Base-by-base conservation (phyloP, 2,113 vertebrate genomes). In the Mastomys coucha region DNA sequence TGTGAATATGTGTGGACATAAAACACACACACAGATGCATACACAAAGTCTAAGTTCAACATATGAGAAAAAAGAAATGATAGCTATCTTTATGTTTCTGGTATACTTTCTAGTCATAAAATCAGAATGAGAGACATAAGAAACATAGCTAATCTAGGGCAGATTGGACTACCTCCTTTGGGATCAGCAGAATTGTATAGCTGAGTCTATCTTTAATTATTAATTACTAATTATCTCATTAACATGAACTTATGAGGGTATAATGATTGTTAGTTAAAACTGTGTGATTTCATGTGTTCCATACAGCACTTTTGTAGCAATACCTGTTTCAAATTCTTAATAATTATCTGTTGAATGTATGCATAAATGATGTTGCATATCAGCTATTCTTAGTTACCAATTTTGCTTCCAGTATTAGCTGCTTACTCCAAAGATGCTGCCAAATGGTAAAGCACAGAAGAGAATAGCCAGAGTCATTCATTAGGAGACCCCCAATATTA, bases 321-420 rank as follows among this genome's bases (percentile, higher is more conserved):
- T 60, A 77, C 20, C 75, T 94, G n/a, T 60, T 86, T 94, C 39
- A 82, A 45, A 77, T 73, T 51, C 45, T 78, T 19, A 70, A 90
- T 78, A 42, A 82, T 80, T 84, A 92, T 81, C 94, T 88, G 73
- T 81, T 78, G 60, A 95, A 77, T 87, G 53, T 93, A 73, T 73
- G 31, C 60, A 36, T 85, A 89, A 69, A 22, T 42, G 67, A 10
- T 60, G 39, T 87, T 33, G 8, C 6, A n/a, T 51, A 78, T 33
- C 56, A 96, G 19, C 14, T 89, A 24, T 93, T 87, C 26, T 60
- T 76, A 70, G 56, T 20, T 69, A 33, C 56, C 13, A 63, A 31
- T 84, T 91, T 75, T 6, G 60, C 85, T 77, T 72, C 33, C 92
- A 45, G 33, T 49, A 39, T 95, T 31, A 75, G 45, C 20, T 77